Percentiles rank a stretch among this genome's conserved stretches.
Evolutionary conservation across 2,888 invertebrate species (phyloP).

Genomic region (Dichetophora obliterata): DNA sequence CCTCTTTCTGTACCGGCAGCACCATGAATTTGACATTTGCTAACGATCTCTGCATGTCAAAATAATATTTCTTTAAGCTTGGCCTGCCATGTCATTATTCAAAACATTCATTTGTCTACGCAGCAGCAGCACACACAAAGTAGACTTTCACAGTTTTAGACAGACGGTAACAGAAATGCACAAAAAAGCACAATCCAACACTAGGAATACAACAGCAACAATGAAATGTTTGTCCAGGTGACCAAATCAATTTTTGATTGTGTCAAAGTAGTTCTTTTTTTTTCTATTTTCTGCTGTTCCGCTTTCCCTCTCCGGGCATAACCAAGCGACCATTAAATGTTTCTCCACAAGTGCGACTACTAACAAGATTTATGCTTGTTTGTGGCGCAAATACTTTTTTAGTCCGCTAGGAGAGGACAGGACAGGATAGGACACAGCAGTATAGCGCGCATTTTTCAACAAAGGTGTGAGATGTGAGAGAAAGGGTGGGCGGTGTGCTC

Average conservation of each 20-base stretch:
- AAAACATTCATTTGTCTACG: conserved; percentile 52
- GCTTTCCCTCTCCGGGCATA: neutral
- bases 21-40: conserved; percentile 48
- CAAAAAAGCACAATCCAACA: conserved; percentile 43
- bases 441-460: neutral
- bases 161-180: neutral
- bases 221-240: conserved; percentile 56
- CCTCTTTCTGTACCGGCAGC: neutral
- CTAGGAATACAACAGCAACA: conserved; percentile 42
- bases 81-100: conserved; percentile 61
- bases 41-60: conserved; percentile 63
- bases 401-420: conserved; percentile 6
- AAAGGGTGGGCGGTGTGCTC: neutral
- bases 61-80: conserved; percentile 44
- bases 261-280: conserved; percentile 49
- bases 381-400: conserved; percentile 5
- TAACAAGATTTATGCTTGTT: conserved; percentile 31
- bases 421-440: neutral
- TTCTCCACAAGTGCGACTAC: conserved; percentile 25
- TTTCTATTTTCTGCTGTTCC: neutral
- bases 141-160: conserved; percentile 29
- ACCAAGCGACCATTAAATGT: conserved; percentile 15
- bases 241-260: conserved; percentile 65
- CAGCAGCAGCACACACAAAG: neutral
- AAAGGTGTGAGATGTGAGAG: neutral